phyloP scores from a whole-genome alignment of 2,797 vertebrate genomes.

The Tangara arthus region DNA sequence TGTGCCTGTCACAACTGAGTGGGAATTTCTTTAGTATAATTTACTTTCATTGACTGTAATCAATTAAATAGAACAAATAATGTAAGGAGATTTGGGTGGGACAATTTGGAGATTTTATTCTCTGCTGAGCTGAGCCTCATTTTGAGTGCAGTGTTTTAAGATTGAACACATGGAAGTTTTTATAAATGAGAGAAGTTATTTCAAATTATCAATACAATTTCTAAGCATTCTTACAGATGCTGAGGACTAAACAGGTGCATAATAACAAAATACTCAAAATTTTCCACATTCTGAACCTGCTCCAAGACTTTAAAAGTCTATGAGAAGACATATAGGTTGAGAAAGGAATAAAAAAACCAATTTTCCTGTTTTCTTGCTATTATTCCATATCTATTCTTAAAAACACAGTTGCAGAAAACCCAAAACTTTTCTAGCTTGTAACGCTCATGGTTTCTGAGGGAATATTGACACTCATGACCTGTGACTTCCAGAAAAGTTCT shows the following conservation, averaged over 20 bases:
- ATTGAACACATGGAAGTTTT: not conserved
- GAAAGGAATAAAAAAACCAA: not conserved
- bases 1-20: not conserved
- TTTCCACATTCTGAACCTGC: not conserved
- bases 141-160: not conserved
- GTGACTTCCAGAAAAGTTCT: not conserved
- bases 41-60: not conserved
- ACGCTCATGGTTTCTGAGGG: not conserved
- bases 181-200: not conserved
- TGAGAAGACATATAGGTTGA: not conserved
- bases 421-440: not conserved
- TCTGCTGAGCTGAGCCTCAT: not conserved
- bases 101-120: not conserved
- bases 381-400: not conserved
- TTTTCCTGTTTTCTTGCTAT: not conserved
- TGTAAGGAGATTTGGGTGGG: not conserved
- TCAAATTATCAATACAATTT: not conserved
- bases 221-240: not conserved
- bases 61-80: conserved; percentile 8
- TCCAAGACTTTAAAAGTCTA: not conserved
- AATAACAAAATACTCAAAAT: not conserved
- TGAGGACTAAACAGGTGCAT: not conserved
- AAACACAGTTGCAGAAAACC: not conserved
- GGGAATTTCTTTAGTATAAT: not conserved
- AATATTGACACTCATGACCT: not conserved